Evolutionary conservation across 2,888 invertebrate species (phyloP).

Genomic region (Mesoligia furuncula): DNA sequence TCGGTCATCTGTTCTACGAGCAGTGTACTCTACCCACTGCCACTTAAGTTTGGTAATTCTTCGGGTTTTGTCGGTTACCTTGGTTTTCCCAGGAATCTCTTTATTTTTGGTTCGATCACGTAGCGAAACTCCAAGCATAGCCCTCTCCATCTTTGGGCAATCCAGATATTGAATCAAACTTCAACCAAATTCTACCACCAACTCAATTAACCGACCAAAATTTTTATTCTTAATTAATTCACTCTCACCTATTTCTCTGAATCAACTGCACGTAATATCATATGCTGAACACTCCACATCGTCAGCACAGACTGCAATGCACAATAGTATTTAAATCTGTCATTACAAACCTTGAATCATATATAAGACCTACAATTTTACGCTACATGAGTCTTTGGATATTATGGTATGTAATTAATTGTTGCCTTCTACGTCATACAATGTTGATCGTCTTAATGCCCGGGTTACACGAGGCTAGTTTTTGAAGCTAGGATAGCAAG

Average conservation of each 20-base stretch:
- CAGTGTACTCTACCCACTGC: no score
- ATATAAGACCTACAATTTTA: slow-evolving; percentile 47
- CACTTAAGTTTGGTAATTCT: no score
- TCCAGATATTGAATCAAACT: neutral
- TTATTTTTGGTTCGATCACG: no score
- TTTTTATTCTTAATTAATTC: slow-evolving; percentile 5
- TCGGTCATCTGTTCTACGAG: no score
- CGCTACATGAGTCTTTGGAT: neutral
- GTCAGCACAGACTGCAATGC: slow-evolving; percentile 6
- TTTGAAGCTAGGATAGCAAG: neutral
- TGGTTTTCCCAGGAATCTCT: no score
- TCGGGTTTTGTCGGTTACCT: no score
- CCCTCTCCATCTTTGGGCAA: neutral
- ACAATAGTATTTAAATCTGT: slow-evolving; percentile 13
- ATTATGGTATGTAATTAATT: neutral
- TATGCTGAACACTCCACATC: slow-evolving; percentile 20
- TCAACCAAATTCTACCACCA: neutral
- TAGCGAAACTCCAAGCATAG: neutral
- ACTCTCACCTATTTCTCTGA: slow-evolving; percentile 30
- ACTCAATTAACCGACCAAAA: neutral
- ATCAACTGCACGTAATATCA: neutral
- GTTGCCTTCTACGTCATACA: slow-evolving; percentile 9
- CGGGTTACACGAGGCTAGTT: neutral
- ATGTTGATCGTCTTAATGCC: neutral
- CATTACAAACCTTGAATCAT: slow-evolving; percentile 40